These are phyloP conservation scores for Entomyzon cyanotis DNA, from an alignment of 2,113 vertebrate species.

Conservation along the genomic window DNA sequence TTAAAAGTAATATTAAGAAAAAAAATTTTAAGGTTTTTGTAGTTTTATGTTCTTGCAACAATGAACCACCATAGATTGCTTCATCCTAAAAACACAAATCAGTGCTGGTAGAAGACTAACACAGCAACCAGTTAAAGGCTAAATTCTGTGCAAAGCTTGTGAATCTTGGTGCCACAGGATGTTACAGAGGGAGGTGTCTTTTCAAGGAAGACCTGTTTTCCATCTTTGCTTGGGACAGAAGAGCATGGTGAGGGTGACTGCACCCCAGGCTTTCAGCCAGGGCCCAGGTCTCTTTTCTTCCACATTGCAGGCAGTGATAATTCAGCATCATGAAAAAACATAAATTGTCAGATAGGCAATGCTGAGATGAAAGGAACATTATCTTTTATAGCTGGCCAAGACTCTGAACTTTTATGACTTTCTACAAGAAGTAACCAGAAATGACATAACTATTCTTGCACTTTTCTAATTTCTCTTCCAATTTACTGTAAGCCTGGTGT, in stretches of 20 bases:
- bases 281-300: background rate
- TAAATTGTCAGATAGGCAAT: background rate
- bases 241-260: background rate
- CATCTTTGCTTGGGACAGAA: background rate
- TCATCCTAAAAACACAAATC: background rate
- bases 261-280: background rate
- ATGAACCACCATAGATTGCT: background rate
- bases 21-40: background rate
- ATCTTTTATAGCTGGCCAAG: background rate
- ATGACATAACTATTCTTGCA: background rate
- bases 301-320: background rate
- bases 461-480: constrained; percentile 39
- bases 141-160: background rate
- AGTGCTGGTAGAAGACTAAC: background rate
- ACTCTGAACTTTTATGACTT: background rate
- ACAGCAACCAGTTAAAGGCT: background rate
- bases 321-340: background rate
- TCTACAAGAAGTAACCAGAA: constrained; percentile 14
- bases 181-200: background rate
- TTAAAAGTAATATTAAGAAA: too few relatives aligned
- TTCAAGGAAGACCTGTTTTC: background rate
- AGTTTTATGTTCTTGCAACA: background rate
- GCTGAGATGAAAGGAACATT: background rate
- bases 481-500: background rate
- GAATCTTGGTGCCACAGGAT: background rate